Conservation (phyloP, 2,113 vertebrate species). For the Forbesichthys agassizii region DNA sequence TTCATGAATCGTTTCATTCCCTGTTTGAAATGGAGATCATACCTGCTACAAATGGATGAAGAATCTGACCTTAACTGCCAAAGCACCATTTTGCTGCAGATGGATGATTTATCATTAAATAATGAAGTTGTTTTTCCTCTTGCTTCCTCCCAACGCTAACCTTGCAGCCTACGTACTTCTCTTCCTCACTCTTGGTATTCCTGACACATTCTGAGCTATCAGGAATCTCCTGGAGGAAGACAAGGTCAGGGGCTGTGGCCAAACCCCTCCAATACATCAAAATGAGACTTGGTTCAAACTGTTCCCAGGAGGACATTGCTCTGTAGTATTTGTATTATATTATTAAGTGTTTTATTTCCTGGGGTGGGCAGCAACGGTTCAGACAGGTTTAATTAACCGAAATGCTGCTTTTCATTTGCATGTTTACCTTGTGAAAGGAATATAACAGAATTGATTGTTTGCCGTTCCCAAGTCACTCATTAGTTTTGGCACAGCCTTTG, state of each 20-base stretch:
- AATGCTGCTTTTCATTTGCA: constrained; percentile 38
- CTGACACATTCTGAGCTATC: constrained; percentile 12
- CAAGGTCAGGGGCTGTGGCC: constrained; percentile 10
- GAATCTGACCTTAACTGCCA: constrained; percentile 9
- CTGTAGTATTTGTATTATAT: constrained; percentile 51
- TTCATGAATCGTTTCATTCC: constrained; percentile 16
- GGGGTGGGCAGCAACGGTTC: constrained; percentile 26
- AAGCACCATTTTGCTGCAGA: too few species aligned
- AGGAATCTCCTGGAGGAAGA: constrained; percentile 21
- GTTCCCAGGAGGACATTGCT: constrained; percentile 15
- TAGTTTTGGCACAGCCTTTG: constrained; percentile 55
- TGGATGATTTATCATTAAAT: constrained; percentile 11
- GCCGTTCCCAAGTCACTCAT: constrained; percentile 63
- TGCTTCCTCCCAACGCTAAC: background rate
- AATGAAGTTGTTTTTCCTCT: constrained; percentile 20
- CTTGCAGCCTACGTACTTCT: background rate
- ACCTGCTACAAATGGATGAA: constrained; percentile 15
- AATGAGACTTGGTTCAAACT: constrained; percentile 13
- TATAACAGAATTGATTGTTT: constrained; percentile 60
- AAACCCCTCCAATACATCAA: constrained; percentile 26
- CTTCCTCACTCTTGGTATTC: background rate
- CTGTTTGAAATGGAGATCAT: background rate
- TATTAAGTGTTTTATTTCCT: constrained; percentile 63
- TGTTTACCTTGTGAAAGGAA: constrained; percentile 57
- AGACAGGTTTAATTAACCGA: constrained; percentile 66